Evolutionary conservation across 1,140 invertebrate genomes (phyloP), one percentile per base, ranked within the genome.

Genomic region (Diachasma alloeum): DNA sequence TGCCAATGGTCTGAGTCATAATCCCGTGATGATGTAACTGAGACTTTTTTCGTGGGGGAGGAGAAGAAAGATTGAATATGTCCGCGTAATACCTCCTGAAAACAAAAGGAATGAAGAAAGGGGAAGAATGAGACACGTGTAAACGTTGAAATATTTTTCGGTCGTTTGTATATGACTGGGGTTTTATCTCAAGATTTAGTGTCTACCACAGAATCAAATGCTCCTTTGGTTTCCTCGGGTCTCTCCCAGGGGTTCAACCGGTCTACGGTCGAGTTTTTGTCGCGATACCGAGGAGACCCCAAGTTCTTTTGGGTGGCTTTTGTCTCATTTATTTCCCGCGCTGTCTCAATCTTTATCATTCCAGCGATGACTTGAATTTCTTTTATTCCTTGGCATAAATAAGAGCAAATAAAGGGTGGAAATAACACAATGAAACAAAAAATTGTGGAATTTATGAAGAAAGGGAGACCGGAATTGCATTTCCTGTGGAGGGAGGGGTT

Each of bases 281-380:
- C 24, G 59, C 11, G 59, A 63, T 63, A 63, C 19, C 19, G 59
- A 63, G 24, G 22, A 63, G 59, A 63, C 4, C 24, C 24, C 59
- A 63, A 59, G 22, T 24, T 63, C 24, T 63, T 63, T 24, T 63
- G 59, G 59, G 24, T 63, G 19, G 59, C 59, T 63, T 63, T 63
- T 63, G 59, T 63, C 59, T 63, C 59, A 31, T 63, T 63, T 63
- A 63, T 63, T 63, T 63, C 59, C 59, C 59, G 59, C 59, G 59
- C 59, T 63, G 59, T 63, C 59, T 63, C 24, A 63, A 63, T 63
- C 59, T 63, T 63, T 63, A 63, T 63, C 59, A 63, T 63, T 63
- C 59, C 59, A 63, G 24, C 24, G 59, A 26, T 63, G 59, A 31
- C 24, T 63, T 24, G 59, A 63, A 63, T 63, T 63, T 63, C 6